Conservation (phyloP, 2,888 invertebrate species). For the Mylabris sibirica region DNA sequence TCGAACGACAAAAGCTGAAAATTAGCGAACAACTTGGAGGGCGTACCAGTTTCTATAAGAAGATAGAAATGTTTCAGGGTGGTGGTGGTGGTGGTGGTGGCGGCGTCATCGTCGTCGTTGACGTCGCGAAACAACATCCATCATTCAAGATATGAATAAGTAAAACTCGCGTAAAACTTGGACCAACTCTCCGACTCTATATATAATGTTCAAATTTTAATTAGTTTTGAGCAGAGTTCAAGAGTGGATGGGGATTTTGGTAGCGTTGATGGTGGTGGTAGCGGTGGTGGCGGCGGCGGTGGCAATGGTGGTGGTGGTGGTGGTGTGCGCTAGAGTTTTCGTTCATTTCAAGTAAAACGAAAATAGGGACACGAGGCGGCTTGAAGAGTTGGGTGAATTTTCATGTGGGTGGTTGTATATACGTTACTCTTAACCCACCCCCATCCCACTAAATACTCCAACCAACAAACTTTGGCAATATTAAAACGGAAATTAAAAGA, state of each 20-base stretch:
- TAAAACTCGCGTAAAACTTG: constrained; percentile 60
- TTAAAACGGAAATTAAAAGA: constrained; percentile 63
- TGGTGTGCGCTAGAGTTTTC: constrained; percentile 7
- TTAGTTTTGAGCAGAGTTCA: constrained; percentile 55
- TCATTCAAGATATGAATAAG: constrained; percentile 60
- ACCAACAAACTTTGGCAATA: constrained; percentile 55
- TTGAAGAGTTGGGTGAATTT: constrained; percentile 7
- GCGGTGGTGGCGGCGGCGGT: neutral
- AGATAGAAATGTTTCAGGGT: constrained; percentile 14
- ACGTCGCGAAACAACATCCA: constrained; percentile 50
- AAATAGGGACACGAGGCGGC: constrained; percentile 2
- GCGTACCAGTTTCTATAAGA: neutral
- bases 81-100: neutral
- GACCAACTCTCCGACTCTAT: constrained; percentile 46
- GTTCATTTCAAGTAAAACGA: constrained; percentile 5
- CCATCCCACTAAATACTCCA: neutral
- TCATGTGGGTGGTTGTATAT: constrained; percentile 44
- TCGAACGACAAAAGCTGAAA: constrained; percentile 16
- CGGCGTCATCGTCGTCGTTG: neutral
- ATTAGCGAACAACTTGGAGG: constrained; percentile 13
- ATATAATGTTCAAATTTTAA: constrained; percentile 60
- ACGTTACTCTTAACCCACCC: constrained; percentile 14
- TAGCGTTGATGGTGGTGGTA: constrained; percentile 38
- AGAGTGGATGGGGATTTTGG: constrained; percentile 24
- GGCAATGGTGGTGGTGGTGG: neutral